These are phyloP conservation scores for Scylla paramamosain DNA, from an alignment of 1,140 invertebrate genomes.

Conservation along the genomic window DNA sequence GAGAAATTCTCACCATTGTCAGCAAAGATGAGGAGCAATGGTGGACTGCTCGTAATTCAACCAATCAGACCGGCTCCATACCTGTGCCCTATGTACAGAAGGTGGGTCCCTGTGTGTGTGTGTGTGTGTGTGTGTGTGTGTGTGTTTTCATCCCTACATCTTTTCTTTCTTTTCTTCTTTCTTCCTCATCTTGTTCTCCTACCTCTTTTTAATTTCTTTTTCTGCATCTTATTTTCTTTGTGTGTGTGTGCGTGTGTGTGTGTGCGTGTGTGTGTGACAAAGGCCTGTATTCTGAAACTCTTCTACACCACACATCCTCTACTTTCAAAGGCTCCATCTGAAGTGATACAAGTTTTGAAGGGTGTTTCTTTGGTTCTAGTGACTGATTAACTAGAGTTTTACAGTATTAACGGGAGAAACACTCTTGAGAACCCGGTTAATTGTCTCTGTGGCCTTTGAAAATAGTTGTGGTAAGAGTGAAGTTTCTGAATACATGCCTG, in stretches of 20 bases:
- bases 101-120: constrained; percentile 77
- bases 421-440: too few relatives aligned
- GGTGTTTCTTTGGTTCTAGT: too few relatives aligned
- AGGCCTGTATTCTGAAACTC: background rate
- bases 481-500: too few relatives aligned
- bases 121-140: too few relatives aligned
- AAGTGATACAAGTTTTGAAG: too few relatives aligned
- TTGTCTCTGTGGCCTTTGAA: too few relatives aligned
- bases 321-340: too few relatives aligned
- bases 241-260: background rate
- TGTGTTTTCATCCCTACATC: too few relatives aligned
- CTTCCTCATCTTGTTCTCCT: background rate
- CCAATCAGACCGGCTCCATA: constrained; percentile 94
- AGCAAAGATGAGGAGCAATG: constrained; percentile 98
- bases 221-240: background rate
- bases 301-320: too few relatives aligned
- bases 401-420: too few relatives aligned
- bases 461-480: too few relatives aligned
- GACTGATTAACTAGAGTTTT: too few relatives aligned
- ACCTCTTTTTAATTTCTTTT: background rate
- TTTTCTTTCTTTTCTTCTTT: background rate
- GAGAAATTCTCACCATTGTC: constrained; percentile 95
- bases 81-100: constrained; percentile 94
- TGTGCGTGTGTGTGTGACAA: background rate
- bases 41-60: constrained; percentile 96